Base-by-base conservation (phyloP, 2,797 vertebrate species). In the Acomys russatus region DNA sequence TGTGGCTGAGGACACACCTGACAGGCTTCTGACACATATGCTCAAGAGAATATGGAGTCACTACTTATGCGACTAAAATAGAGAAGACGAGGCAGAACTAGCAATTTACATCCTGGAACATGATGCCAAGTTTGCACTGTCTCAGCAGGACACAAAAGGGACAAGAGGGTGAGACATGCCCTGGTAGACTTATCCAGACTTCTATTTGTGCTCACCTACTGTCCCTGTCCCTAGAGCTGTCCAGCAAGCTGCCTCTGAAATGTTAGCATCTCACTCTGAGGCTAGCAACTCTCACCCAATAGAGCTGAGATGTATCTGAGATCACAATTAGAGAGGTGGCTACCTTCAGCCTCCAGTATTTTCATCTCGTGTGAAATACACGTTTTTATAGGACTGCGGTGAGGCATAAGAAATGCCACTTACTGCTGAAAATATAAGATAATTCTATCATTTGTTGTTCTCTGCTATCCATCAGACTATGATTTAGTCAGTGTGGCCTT, bases 21-120 rank as follows among this genome's bases (percentile, higher is more conserved):
- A 88, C 33, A 28, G 1, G 33, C 44, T 76, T 84, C 70, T 28
- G n/a, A 54, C 59, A 66, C 49, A 64, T 87, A 68, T 0, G 64
- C 35, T 49, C 71, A 11, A 14, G 76, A 56, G 63, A 97, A 30
- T 56, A 44, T 94, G 93, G n/a, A 74, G 71, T 91, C 88, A 78
- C 80, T 82, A 82, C 49, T 95, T 92, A 73, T 8, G 23, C 8
- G 54, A 68, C 25, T 28, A 82, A 92, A 89, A 68, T 6, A 94
- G 96, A 97, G 91, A 63, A 8, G 5, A 86, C 0, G 17, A 84
- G 66, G 73, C 0, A 25, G 64, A 59, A 15, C 9, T 89, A 66
- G 49, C 35, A 6, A 56, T 68, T 70, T 25, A 49, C 1, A 54
- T 10, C n/a, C 77, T 66, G 49, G 23, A 23, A 66, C 33, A 14